Percentiles rank a stretch among this genome's conserved stretches.
Conservation (phyloP, 2,888 invertebrate genomes). For the Aproaerema taeniolella region DNA sequence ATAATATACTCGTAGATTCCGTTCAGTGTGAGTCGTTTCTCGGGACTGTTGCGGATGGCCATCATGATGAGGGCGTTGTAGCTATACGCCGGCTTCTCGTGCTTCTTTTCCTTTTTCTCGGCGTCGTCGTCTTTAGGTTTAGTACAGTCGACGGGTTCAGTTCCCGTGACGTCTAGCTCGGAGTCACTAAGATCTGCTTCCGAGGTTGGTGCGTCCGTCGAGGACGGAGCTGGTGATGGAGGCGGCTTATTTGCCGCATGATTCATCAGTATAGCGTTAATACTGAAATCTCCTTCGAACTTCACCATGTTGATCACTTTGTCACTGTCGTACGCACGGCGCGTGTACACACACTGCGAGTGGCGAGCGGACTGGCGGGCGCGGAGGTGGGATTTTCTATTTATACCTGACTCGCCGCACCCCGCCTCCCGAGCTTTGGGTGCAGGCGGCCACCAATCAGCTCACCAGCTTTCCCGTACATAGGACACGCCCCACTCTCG, state of each 20-base stretch:
- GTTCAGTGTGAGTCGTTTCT: slow-evolving; percentile 95
- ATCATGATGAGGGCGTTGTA: slow-evolving; percentile 99
- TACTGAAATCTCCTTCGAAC: slow-evolving; percentile 86
- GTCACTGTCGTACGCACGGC: slow-evolving; percentile 36
- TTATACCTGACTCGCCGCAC: slow-evolving; percentile 42
- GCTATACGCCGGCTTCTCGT: slow-evolving; percentile 97
- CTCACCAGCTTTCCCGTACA: slow-evolving; percentile 56
- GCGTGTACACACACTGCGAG: slow-evolving; percentile 56
- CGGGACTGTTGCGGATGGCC: slow-evolving; percentile 97
- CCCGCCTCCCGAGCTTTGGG: slow-evolving; percentile 49
- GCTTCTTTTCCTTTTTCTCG: slow-evolving; percentile 77
- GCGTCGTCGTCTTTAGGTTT: slow-evolving; percentile 62
- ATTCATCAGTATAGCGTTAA: slow-evolving; percentile 85
- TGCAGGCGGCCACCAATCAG: slow-evolving; percentile 38
- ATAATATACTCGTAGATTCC: slow-evolving; percentile 99
- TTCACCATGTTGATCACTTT: slow-evolving; percentile 69
- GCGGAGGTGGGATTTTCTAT: slow-evolving; percentile 57
- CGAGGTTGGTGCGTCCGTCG: slow-evolving; percentile 52
- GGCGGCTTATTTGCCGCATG: slow-evolving; percentile 63
- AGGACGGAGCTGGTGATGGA: slow-evolving; percentile 60
- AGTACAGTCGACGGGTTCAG: slow-evolving; percentile 84
- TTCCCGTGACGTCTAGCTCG: slow-evolving; percentile 87
- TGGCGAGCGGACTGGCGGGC: slow-evolving; percentile 60
- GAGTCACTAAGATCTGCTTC: slow-evolving; percentile 78
- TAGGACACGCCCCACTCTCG: slow-evolving; percentile 55